Evolutionary conservation across 2,113 vertebrate species (phyloP), one percentile per base, ranked within the genome.

Genomic region (Platysteira castanea): DNA sequence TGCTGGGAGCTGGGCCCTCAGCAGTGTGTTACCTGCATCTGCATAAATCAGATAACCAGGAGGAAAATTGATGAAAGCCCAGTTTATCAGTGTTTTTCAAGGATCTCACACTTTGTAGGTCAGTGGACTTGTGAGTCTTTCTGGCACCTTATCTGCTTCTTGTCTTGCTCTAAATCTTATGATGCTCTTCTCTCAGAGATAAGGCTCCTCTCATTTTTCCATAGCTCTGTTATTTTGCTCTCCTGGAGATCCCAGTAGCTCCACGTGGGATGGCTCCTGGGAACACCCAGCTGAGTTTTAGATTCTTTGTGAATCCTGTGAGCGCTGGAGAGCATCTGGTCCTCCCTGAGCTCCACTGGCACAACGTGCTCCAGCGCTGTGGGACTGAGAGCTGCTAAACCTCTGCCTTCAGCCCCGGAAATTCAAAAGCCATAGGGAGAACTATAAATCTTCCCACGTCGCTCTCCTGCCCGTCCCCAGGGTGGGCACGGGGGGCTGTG

Each of bases 361-460:
- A 39, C 13, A 10, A 2, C 0, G 0, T 7, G 13, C 46, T 77
- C 19, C 46, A 18, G 30, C 59, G 73, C 49, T 1, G 15, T 5
- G 79, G 11, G 44, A 1, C 26, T 5, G 15, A 14, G 4, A 41
- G 83, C 60, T 47, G 57, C 59, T 12, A 16, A 86, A 68, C 47
- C 57, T 80, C 68, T 39, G 18, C 57, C 22, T 63, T 20, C 79
- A 30, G 17, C 65, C 63, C 57, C 52, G 35, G 19, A 11, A 26
- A 26, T 8, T 3, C 2, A 12, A 79, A 73, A 87, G 5, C 73
- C 28, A 2, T 8, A 24, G 44, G 63, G 23, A 75, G 11, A 64
- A 2, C 4, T 8, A 5, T 11, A 73, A 77, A 31, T 8, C 37
- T 54, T 14, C 50, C n/a, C 26, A 1, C 4, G 4, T 1, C 3